Evolutionary conservation across 2,113 vertebrate species (phyloP), one percentile per base, ranked within the genome.

Genomic region (Otolemur garnettii): DNA sequence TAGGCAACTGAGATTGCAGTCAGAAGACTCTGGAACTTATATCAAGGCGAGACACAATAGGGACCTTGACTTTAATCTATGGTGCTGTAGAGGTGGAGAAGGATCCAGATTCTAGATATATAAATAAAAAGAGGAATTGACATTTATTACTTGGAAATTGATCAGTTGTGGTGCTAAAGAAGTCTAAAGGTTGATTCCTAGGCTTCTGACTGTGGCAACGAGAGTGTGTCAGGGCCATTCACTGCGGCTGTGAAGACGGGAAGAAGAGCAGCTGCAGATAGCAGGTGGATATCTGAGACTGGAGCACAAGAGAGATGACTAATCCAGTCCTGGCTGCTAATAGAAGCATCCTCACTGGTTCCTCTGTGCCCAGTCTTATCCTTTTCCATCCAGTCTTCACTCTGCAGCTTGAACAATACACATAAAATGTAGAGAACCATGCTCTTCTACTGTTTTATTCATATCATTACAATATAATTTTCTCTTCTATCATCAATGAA

Each of bases 401-500:
- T 19, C 15, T 68, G 35, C 30, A 66, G 17, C 64, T 92, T 92
- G 80, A 79, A 80, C 75, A 77, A 80, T 68, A 5, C 75, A 50
- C 92, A 68, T 72, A 78, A 82, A 91, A 71, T n/a, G 35, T 53
- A 88, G 26, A 94, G 62, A 81, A 45, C 35, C 9, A 26, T 77
- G 53, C n/a, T 60, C 60, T 88, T 83, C n/a, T 60, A 80, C 19
- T 85, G 11, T 57, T 93, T 90, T 72, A 79, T 86, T 89, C 87
- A 19, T 82, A 35, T 42, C 60, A 68, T 89, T 88, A 35, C 26
- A 95, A 30, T 60, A 26, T 38, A 11, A 4, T 75, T 91, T 92
- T 96, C 21, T 75, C 88, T 92, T 96, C 21, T 78, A n/a, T 11
- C 42, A 18, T 94, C 69, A 92, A 79, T 64, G 14, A 89, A 28